These are phyloP conservation scores for Dryocosmus kuriphilus DNA, from an alignment of 2,888 invertebrate genomes.

Conservation along the genomic window DNA sequence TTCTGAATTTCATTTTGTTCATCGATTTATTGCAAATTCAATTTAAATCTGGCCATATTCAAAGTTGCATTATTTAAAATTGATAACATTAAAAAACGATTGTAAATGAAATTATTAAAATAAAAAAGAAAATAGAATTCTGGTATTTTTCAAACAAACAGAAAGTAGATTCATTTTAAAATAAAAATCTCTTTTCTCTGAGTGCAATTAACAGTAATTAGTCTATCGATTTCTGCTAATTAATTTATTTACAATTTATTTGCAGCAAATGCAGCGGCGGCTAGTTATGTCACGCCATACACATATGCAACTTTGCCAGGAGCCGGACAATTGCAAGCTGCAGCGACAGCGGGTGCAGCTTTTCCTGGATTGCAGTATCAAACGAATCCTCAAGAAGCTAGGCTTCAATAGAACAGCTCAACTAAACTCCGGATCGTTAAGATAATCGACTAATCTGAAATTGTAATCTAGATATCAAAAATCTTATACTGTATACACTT, in stretches of 20 bases:
- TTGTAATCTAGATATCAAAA: constrained; percentile 18
- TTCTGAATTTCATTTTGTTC: too few species aligned
- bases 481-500: constrained; percentile 25
- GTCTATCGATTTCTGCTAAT: background rate
- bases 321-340: constrained; percentile 80
- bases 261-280: constrained; percentile 77
- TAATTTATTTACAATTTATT: constrained; percentile 50
- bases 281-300: constrained; percentile 87
- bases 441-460: constrained; percentile 24
- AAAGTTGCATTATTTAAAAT: too few species aligned
- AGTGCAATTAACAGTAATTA: background rate
- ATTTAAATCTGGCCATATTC: too few species aligned
- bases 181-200: background rate
- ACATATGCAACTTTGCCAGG: constrained; percentile 85
- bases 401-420: constrained; percentile 82
- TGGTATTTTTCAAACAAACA: background rate
- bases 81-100: too few species aligned
- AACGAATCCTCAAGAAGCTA: constrained; percentile 86
- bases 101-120: too few species aligned
- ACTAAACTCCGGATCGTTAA: constrained; percentile 16
- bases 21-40: too few species aligned
- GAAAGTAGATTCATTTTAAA: background rate
- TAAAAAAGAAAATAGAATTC: background rate
- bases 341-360: constrained; percentile 78
- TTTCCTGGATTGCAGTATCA: constrained; percentile 84